Evolutionary conservation across 2,888 invertebrate genomes (phyloP).

Genomic region (Drosophila mimetica): DNA sequence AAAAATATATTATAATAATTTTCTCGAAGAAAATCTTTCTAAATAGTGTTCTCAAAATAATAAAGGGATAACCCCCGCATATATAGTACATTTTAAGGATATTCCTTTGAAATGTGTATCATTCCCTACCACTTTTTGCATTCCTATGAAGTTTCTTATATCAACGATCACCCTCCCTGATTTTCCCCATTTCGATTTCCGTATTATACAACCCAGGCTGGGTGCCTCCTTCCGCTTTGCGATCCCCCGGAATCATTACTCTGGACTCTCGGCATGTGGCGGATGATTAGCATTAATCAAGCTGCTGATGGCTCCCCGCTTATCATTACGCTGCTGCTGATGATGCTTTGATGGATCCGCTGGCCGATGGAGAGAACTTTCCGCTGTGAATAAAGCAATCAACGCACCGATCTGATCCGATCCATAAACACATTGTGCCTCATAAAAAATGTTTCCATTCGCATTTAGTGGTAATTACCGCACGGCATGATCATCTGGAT

Average conservation of each 20-base stretch:
- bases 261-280: constrained; percentile 21
- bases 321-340: constrained; percentile 24
- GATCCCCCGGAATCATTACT: not conserved
- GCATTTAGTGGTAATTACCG: constrained; percentile 21
- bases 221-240: not conserved
- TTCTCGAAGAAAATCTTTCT: too few species aligned
- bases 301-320: constrained; percentile 31
- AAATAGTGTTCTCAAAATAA: too few species aligned
- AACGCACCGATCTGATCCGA: constrained; percentile 20
- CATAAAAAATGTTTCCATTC: constrained; percentile 39
- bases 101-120: too few species aligned
- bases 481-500: constrained; percentile 16
- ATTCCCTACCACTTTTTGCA: too few species aligned
- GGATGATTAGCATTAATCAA: constrained; percentile 45
- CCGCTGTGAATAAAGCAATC: constrained; percentile 41
- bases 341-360: constrained; percentile 25
- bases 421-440: constrained; percentile 30
- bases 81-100: too few species aligned
- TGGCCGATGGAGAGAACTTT: constrained; percentile 41
- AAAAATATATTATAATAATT: too few species aligned
- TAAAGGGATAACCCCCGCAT: too few species aligned
- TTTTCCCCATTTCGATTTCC: constrained; percentile 15
- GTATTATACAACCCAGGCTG: constrained; percentile 1
- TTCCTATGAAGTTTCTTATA: not conserved
- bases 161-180: not conserved